Conservation (phyloP, 2,888 invertebrate genomes). For the Prostheceraeus crozeri region DNA sequence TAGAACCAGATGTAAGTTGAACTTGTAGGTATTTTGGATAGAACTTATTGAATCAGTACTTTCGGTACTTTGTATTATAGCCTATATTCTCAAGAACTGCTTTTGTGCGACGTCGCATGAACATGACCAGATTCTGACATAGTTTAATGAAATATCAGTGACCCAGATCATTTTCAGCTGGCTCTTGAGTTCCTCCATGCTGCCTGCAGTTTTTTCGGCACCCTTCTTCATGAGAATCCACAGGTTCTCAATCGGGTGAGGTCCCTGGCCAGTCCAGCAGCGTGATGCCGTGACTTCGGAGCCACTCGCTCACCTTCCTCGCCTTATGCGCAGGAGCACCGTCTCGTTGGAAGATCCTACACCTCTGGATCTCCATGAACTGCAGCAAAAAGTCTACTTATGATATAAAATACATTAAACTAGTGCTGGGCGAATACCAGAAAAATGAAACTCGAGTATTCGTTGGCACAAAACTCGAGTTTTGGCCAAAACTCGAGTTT, state of each 20-base stretch:
- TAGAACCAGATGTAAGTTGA: no score
- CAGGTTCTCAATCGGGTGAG: slow-evolving; percentile 4
- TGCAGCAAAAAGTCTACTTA: slow-evolving; percentile 1
- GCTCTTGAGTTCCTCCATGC: slow-evolving; percentile 8
- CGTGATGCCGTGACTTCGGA: slow-evolving; percentile 8
- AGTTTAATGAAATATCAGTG: slow-evolving; percentile 4
- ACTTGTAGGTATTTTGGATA: no score
- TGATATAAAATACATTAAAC: no score
- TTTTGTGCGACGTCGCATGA: slow-evolving; percentile 3
- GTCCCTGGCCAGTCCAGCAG: slow-evolving; percentile 4
- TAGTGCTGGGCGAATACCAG: no score
- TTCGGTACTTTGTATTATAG: slow-evolving; percentile 8
- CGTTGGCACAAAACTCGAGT: no score
- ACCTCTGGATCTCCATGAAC: slow-evolving; percentile 8
- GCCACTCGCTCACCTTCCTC: slow-evolving; percentile 2
- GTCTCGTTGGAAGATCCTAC: slow-evolving; percentile 3
- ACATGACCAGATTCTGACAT: slow-evolving; percentile 3
- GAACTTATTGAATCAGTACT: no score
- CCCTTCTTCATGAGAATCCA: slow-evolving; percentile 4
- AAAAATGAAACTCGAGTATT: no score
- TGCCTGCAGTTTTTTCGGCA: background rate
- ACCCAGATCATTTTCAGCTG: slow-evolving; percentile 8
- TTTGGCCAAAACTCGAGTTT: no score
- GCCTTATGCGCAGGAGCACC: no score
- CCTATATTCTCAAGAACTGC: background rate